These are phyloP conservation scores for Willisornis vidua DNA, from an alignment of 2,113 vertebrate species.

Conservation along the genomic window DNA sequence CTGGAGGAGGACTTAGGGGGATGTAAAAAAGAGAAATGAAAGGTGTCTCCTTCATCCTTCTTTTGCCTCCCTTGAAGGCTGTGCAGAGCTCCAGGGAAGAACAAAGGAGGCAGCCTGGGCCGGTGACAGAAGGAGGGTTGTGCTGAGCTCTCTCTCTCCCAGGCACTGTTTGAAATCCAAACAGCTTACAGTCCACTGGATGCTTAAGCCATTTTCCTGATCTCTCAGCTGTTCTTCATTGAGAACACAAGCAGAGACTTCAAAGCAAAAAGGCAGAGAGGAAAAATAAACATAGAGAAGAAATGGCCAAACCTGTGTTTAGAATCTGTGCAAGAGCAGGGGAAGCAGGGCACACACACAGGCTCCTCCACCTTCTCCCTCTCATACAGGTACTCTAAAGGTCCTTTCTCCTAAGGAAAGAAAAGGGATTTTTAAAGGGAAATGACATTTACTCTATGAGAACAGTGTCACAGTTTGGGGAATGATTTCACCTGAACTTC, in stretches of 20 bases:
- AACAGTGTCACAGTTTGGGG: neutral
- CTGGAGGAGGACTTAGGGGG: neutral
- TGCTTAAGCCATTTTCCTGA: slow-evolving; percentile 14
- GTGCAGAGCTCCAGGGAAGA: slow-evolving; percentile 26
- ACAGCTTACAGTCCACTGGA: slow-evolving; percentile 14
- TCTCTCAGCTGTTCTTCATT: slow-evolving; percentile 36
- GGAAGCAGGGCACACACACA: neutral
- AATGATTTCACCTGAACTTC: neutral
- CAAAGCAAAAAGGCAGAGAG: neutral
- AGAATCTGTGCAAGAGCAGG: neutral
- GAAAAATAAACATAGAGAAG: neutral
- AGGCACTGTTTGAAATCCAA: slow-evolving; percentile 49
- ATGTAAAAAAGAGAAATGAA: neutral
- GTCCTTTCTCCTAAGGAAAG: neutral
- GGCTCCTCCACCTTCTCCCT: neutral
- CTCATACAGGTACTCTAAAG: neutral
- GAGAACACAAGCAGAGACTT: neutral
- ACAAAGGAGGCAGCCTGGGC: slow-evolving; percentile 42
- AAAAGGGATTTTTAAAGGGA: neutral
- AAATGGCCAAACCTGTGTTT: neutral
- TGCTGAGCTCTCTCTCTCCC: slow-evolving; percentile 38
- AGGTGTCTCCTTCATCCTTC: neutral
- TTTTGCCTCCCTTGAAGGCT: neutral
- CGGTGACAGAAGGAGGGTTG: slow-evolving; percentile 16
- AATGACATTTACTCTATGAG: neutral